These are phyloP conservation scores for Labeo calbasu DNA, from an alignment of 2,797 vertebrate species.

Conservation along the genomic window DNA sequence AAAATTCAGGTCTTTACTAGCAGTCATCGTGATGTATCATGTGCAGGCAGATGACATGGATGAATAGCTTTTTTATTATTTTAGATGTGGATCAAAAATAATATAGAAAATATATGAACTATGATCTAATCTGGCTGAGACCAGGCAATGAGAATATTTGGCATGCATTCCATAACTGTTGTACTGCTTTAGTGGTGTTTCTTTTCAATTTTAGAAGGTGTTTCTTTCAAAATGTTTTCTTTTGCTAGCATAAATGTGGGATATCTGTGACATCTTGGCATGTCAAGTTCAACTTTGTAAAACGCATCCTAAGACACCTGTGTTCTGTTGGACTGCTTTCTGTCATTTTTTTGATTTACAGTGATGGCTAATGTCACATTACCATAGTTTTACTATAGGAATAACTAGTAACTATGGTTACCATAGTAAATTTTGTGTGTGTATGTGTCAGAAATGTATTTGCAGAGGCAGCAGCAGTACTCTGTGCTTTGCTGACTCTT, in stretches of 20 bases:
- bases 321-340: background rate
- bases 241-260: background rate
- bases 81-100: constrained; percentile 18
- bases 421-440: constrained; percentile 14
- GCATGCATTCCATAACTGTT: background rate
- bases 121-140: background rate
- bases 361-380: background rate
- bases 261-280: background rate
- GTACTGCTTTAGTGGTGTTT: background rate
- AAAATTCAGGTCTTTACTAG: constrained; percentile 23
- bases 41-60: constrained; percentile 39
- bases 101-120: constrained; percentile 27
- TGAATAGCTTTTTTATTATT: constrained; percentile 46
- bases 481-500: constrained; percentile 31
- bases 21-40: constrained; percentile 31
- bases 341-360: background rate
- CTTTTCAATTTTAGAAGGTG: background rate
- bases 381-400: background rate
- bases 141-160: background rate
- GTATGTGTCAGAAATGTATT: constrained; percentile 6
- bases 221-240: background rate
- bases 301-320: background rate
- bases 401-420: constrained; percentile 11
- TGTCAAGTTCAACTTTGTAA: background rate
- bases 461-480: constrained; percentile 15